Conservation (phyloP, 1,140 invertebrate genomes). For the Camponotus vicinus region DNA sequence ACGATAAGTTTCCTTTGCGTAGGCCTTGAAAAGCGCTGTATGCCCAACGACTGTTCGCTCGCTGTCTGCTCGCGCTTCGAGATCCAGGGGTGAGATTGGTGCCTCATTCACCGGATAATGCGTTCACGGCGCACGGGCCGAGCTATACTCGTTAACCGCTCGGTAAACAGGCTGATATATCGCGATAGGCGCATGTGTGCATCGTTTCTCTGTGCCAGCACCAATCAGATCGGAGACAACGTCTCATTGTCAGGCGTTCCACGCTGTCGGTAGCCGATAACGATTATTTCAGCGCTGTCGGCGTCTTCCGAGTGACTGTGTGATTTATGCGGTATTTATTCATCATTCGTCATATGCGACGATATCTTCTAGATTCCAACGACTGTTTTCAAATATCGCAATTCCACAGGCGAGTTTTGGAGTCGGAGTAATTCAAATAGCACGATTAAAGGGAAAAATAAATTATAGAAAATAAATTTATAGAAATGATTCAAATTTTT, state of each 20-base stretch:
- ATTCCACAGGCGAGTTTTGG: background rate
- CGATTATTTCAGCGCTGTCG: conserved; percentile 56
- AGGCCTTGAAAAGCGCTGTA: conserved; percentile 69
- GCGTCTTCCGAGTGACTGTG: conserved; percentile 21
- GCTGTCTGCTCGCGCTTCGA: conserved; percentile 39
- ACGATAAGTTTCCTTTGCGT: conserved; percentile 68
- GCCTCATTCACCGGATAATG: conserved; percentile 73
- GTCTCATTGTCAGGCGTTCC: conserved; percentile 49
- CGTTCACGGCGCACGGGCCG: conserved; percentile 63
- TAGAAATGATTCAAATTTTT: conserved; percentile 11
- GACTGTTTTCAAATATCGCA: background rate
- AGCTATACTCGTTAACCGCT: conserved; percentile 70
- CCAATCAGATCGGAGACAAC: conserved; percentile 54
- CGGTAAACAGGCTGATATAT: conserved; percentile 73
- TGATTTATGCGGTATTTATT: conserved; percentile 59
- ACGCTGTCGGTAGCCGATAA: conserved; percentile 51
- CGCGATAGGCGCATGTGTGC: conserved; percentile 47
- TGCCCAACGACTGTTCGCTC: conserved; percentile 64
- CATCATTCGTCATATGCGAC: conserved; percentile 26
- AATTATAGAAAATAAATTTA: too few relatives aligned
- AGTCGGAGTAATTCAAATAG: background rate
- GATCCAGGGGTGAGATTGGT: conserved; percentile 72
- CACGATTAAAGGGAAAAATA: background rate
- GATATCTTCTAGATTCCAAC: conserved; percentile 24
- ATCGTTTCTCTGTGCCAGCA: conserved; percentile 48